These are phyloP conservation scores for Rhagonycha fulva DNA, from an alignment of 2,888 invertebrate genomes.

Conservation along the genomic window DNA sequence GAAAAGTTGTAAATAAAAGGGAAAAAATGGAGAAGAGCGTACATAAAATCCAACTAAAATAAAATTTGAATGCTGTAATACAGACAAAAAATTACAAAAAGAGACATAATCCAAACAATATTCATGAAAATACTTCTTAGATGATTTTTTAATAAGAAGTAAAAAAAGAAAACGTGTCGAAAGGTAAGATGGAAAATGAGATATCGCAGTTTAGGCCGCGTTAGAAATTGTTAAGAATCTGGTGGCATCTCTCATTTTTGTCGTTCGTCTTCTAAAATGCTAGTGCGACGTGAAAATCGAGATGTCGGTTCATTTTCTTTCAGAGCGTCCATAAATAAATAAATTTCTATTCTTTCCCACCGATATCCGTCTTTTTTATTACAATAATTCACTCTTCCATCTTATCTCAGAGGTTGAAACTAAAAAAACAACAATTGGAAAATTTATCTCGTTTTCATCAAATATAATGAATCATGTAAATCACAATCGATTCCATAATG, in stretches of 20 bases:
- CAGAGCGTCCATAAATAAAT: neutral
- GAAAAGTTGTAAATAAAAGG: conserved; percentile 1
- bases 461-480: neutral
- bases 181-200: neutral
- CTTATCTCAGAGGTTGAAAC: neutral
- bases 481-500: neutral
- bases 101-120: neutral
- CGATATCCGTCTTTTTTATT: neutral
- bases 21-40: neutral
- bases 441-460: neutral
- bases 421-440: neutral
- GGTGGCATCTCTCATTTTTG: neutral
- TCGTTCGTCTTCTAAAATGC: neutral
- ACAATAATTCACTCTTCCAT: neutral
- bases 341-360: neutral
- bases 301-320: neutral
- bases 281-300: neutral
- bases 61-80: neutral
- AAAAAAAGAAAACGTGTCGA: neutral
- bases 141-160: neutral
- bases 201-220: neutral
- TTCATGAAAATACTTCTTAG: neutral
- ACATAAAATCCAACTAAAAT: neutral
- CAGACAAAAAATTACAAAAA: neutral
- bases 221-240: neutral